phyloP scores from a whole-genome alignment of 64 coral and sea anemone species.

The Acropora yongei region DNA sequence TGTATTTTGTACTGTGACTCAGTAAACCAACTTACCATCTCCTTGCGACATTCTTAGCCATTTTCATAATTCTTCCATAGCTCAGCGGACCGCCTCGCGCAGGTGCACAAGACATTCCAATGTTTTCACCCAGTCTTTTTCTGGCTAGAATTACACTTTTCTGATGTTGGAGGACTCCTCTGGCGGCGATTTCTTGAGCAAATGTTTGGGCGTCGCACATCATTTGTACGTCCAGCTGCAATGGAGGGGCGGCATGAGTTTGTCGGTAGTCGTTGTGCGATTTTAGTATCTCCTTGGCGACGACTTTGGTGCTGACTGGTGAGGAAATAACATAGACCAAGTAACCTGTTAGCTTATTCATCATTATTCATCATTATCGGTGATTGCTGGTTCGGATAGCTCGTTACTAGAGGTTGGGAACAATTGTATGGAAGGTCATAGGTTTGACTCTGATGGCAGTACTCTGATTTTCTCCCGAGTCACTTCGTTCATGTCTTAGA shows the following conservation, averaged over 20 bases:
- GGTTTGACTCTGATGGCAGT: too few relatives aligned
- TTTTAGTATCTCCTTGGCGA: conserved; percentile 61
- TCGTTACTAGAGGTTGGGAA: too few relatives aligned
- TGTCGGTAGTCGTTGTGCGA: conserved; percentile 80
- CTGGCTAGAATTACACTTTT: conserved; percentile 46
- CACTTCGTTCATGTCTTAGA: too few relatives aligned
- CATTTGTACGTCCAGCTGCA: conserved; percentile 72
- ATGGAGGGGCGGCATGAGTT: conserved; percentile 58
- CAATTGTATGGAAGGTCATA: too few relatives aligned
- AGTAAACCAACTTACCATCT: conserved; percentile 2
- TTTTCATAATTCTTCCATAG: background rate
- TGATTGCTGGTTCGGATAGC: too few relatives aligned
- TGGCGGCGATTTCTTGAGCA: conserved; percentile 72
- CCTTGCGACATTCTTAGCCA: conserved; percentile 15
- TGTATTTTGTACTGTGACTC: too few relatives aligned
- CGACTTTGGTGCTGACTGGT: background rate
- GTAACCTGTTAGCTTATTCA: too few relatives aligned
- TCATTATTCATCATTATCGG: too few relatives aligned
- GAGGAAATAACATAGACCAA: background rate
- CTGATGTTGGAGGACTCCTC: conserved; percentile 46
- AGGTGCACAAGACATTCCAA: conserved; percentile 35
- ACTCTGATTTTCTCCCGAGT: too few relatives aligned
- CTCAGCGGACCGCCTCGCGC: background rate
- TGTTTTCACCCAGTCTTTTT: conserved; percentile 49
- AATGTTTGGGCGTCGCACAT: conserved; percentile 52